Evolutionary conservation across 2,113 vertebrate genomes (phyloP), one percentile per base, ranked within the genome.

Genomic region (Erpornis zantholeuca): DNA sequence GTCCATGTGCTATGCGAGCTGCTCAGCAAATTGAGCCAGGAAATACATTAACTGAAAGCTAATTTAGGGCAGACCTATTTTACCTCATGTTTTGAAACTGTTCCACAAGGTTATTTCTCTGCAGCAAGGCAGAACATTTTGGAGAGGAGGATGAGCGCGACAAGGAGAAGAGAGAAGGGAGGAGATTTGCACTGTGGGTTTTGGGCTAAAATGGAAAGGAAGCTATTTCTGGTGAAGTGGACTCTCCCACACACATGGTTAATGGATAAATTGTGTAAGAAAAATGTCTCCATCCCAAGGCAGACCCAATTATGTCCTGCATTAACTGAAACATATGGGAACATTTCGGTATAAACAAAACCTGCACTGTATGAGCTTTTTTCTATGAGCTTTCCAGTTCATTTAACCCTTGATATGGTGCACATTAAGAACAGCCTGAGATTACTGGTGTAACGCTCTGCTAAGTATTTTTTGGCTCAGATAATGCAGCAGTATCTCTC

Each of bases 271-370:
- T 76, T 45, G 44, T 83, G 69, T 88, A 82, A 93, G 92, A 96
- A 95, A 90, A 90, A 94, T 28, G 72, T 82, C 90, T 93, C 80
- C 86, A 78, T 88, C 80, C 90, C 88, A 96, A 91, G 65, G 93
- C 93, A 95, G 92, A 65, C 60, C 86, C 94, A 97, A 94, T 96
- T 96, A 96, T 78, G 56, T 90, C 76, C 91, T 91, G 91, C 71
- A 77, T 82, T 96, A 95, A 91, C 90, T 50, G 88, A 93, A 95
- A 93, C 94, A 96, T 96, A 97, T 95, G 92, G 96, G 96, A 95
- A 88, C 92, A 92, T 91, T 96, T 96, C 91, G 70, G 73, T n/a
- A 93, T 91, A 94, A 97, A 96, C 94, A 96, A 96, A 91, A 96
- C 69, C 93, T 82, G 86, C 89, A 91, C 95, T 92, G 93, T 95